Conservation (phyloP, 2,888 invertebrate genomes). For the Aleiodes testaceus region DNA sequence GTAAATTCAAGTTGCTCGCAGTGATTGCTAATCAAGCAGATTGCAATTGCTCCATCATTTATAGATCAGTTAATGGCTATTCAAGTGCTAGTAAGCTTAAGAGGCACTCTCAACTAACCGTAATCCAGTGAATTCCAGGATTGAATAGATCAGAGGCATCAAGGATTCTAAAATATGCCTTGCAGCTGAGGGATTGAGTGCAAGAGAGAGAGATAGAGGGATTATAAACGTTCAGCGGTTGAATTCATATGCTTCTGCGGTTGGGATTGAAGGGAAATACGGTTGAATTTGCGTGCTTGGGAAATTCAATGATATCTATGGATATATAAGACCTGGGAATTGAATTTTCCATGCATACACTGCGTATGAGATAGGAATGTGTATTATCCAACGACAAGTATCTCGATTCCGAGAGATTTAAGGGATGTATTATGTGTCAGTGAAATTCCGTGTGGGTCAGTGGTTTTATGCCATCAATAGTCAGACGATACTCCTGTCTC, state of each 20-base stretch:
- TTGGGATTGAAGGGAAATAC: conserved; percentile 21
- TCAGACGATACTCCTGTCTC: no score
- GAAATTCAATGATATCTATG: conserved; percentile 11
- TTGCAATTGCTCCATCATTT: conserved; percentile 16
- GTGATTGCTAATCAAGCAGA: conserved; percentile 1
- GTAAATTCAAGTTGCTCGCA: neutral
- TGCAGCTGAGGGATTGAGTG: neutral
- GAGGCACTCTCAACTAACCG: conserved; percentile 4
- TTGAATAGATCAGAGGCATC: conserved; percentile 26
- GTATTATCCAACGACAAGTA: conserved; percentile 3
- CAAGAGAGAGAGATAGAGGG: neutral
- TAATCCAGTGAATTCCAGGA: conserved; percentile 26
- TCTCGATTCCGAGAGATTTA: no score
- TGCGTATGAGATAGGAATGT: conserved; percentile 9
- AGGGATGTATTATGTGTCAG: no score
- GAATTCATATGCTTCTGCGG: conserved; percentile 30
- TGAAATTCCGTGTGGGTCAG: no score
- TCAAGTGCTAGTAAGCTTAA: conserved; percentile 23
- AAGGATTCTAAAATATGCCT: conserved; percentile 29
- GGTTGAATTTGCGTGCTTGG: conserved; percentile 16
- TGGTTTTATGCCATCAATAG: no score
- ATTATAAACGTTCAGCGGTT: conserved; percentile 20
- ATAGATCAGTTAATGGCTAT: conserved; percentile 13
- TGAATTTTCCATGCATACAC: neutral
- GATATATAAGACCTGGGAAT: neutral